Evolutionary conservation across 2,888 invertebrate species (phyloP).

Genomic region (Ectemnius cavifrons): DNA sequence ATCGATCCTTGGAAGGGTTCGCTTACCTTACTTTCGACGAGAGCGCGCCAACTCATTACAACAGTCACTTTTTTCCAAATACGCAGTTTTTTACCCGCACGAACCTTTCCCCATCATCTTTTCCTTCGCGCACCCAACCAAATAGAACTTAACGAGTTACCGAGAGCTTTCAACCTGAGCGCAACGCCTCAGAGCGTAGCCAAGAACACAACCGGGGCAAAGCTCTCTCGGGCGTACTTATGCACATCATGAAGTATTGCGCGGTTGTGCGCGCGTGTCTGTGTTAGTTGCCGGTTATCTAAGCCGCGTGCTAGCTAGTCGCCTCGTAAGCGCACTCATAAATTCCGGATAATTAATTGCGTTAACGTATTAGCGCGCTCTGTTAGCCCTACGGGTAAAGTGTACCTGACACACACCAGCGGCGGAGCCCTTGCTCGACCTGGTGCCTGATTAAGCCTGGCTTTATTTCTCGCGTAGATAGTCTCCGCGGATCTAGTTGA

Average conservation of each 20-base stretch:
- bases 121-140: too few relatives aligned
- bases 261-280: constrained; percentile 21
- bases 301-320: constrained; percentile 26
- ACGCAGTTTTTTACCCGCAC: not conserved
- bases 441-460: constrained; percentile 6
- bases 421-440: constrained; percentile 2
- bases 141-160: too few relatives aligned
- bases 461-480: constrained; percentile 32
- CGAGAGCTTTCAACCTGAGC: too few relatives aligned
- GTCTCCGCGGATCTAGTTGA: constrained; percentile 40
- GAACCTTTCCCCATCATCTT: not conserved
- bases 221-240: not conserved
- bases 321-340: constrained; percentile 46
- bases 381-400: constrained; percentile 13
- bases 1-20: constrained; percentile 45
- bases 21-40: constrained; percentile 29
- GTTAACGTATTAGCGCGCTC: constrained; percentile 40
- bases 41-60: constrained; percentile 32
- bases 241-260: constrained; percentile 45
- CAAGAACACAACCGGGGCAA: not conserved
- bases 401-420: too few relatives aligned
- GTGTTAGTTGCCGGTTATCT: constrained; percentile 39
- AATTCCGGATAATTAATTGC: constrained; percentile 57
- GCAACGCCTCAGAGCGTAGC: too few relatives aligned
- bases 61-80: not conserved